A percentile compares a stretch with the other conserved stretches of the same genome.
Evolutionary conservation across 2,888 invertebrate species (phyloP).

Genomic region (Apotomis turbidana): DNA sequence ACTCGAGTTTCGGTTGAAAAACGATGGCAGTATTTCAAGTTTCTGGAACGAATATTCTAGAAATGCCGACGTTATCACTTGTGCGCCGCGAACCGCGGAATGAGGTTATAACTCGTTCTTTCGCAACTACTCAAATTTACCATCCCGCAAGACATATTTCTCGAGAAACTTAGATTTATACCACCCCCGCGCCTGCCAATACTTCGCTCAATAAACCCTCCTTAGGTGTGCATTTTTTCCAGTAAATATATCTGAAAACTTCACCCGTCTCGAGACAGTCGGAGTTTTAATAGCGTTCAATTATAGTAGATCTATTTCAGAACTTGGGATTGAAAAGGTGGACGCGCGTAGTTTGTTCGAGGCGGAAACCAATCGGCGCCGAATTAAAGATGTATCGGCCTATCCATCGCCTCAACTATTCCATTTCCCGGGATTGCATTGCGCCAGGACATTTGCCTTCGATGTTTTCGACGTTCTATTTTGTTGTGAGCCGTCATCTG

Average conservation of each 20-base stretch:
- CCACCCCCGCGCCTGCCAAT: constrained; percentile 36
- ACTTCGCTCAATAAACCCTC: constrained; percentile 46
- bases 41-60: background rate
- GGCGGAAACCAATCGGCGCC: constrained; percentile 19
- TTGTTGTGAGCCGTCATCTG: constrained; percentile 33
- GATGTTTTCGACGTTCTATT: constrained; percentile 39
- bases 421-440: constrained; percentile 25
- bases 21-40: constrained; percentile 18
- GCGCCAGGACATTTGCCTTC: constrained; percentile 38
- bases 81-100: constrained; percentile 5
- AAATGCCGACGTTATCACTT: constrained; percentile 13
- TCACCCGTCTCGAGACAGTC: constrained; percentile 31
- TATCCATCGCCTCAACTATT: constrained; percentile 37
- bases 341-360: constrained; percentile 5
- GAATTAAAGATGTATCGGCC: constrained; percentile 38
- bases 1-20: constrained; percentile 20
- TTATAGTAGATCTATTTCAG: constrained; percentile 46
- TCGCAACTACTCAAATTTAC: constrained; percentile 21
- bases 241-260: constrained; percentile 36
- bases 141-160: constrained; percentile 29
- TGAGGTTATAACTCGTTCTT: constrained; percentile 17
- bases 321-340: constrained; percentile 32
- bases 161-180: constrained; percentile 47
- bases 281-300: constrained; percentile 61
- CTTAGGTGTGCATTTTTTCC: constrained; percentile 43